phyloP scores from a whole-genome alignment of 1,140 invertebrate genomes.

The Cephus cinctus region DNA sequence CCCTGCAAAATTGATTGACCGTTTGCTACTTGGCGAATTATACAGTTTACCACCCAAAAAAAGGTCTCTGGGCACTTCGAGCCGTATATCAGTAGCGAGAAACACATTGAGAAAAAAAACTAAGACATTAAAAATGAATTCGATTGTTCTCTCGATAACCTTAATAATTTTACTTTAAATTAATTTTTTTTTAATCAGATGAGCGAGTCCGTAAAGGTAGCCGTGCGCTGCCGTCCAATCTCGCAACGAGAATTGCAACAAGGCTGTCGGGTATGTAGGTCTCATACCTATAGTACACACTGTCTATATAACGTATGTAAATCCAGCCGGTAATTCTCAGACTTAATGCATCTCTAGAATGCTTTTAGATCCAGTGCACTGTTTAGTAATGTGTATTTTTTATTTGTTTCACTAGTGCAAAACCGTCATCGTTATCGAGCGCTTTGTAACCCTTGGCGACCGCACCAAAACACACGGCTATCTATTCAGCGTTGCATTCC shows the following conservation, averaged over 20 bases:
- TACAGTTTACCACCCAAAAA: too few relatives aligned
- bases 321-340: too few relatives aligned
- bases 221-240: constrained; percentile 89
- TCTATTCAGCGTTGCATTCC: background rate
- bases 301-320: too few relatives aligned
- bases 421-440: constrained; percentile 4
- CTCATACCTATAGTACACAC: too few relatives aligned
- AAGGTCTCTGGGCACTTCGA: too few relatives aligned
- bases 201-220: constrained; percentile 86
- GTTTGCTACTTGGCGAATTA: too few relatives aligned
- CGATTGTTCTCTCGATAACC: background rate
- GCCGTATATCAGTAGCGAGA: background rate
- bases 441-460: constrained; percentile 1
- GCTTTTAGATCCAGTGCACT: too few relatives aligned
- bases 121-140: background rate
- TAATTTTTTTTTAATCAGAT: constrained; percentile 45
- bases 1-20: too few relatives aligned
- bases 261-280: constrained; percentile 46
- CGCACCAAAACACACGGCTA: background rate
- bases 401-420: too few relatives aligned
- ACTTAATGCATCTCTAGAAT: too few relatives aligned
- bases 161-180: background rate
- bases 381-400: too few relatives aligned
- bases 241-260: constrained; percentile 43
- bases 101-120: background rate